phyloP scores from a whole-genome alignment of 2,888 invertebrate species.

The Notodonta dromedarius region DNA sequence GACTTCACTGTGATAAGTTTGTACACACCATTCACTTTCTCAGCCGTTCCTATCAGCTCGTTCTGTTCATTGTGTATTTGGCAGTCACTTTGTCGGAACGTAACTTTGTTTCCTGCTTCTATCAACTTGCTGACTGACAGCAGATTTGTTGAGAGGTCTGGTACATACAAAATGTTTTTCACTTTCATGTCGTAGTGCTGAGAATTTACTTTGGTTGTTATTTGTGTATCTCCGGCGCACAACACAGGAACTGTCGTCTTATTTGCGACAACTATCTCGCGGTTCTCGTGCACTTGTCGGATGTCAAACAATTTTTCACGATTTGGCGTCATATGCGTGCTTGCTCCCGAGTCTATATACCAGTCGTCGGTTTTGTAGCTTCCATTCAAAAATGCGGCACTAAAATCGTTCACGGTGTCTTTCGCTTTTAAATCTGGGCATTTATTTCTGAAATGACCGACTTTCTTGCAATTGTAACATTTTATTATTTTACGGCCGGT shows the following conservation, averaged over 20 bases:
- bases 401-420: not conserved
- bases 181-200: too few species aligned
- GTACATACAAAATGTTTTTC: not conserved
- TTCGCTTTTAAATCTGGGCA: not conserved
- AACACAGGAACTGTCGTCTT: too few species aligned
- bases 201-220: too few species aligned
- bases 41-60: not conserved
- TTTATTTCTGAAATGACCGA: constrained; percentile 1
- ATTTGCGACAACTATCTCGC: too few species aligned
- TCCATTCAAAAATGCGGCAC: not conserved
- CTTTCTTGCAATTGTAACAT: constrained; percentile 3
- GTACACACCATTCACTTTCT: not conserved
- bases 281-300: too few species aligned
- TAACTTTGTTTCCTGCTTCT: not conserved
- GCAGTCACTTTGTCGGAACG: not conserved
- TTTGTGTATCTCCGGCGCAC: too few species aligned
- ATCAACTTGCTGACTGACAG: not conserved
- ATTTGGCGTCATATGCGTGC: too few species aligned
- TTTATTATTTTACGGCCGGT: too few species aligned
- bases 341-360: constrained; percentile 1
- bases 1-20: not conserved
- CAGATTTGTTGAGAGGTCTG: not conserved
- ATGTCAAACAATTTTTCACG: too few species aligned
- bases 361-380: not conserved
- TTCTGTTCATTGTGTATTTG: not conserved